These are phyloP conservation scores for Trilocha varians DNA, from an alignment of 2,888 invertebrate genomes.

Conservation along the genomic window DNA sequence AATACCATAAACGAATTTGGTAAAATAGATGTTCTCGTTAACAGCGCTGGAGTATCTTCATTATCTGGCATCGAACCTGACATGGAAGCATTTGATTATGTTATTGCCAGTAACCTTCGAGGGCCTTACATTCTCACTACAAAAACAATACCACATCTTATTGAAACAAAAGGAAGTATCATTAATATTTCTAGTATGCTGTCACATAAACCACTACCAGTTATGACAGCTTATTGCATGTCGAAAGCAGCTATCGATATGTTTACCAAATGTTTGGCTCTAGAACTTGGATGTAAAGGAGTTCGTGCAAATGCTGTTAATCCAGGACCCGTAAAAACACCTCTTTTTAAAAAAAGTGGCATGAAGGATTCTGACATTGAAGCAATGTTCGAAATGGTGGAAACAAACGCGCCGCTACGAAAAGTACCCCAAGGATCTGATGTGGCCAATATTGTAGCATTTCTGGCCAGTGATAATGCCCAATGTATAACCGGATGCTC, in stretches of 20 bases:
- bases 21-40: conserved; percentile 44
- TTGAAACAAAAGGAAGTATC: conserved; percentile 42
- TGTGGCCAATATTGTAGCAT: conserved; percentile 42
- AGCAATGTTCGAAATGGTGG: conserved; percentile 28
- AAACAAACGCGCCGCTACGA: conserved; percentile 30
- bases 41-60: conserved; percentile 45
- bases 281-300: conserved; percentile 38
- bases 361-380: conserved; percentile 30
- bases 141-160: conserved; percentile 34
- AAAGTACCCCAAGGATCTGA: conserved; percentile 37
- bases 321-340: conserved; percentile 48
- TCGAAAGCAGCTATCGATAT: conserved; percentile 54
- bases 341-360: conserved; percentile 40
- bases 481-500: conserved; percentile 42
- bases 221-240: conserved; percentile 46
- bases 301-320: conserved; percentile 52
- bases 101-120: conserved; percentile 46
- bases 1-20: conserved; percentile 35
- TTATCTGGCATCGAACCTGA: conserved; percentile 26
- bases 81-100: conserved; percentile 33
- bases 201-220: conserved; percentile 31
- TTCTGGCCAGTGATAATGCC: conserved; percentile 46
- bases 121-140: conserved; percentile 41
- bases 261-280: conserved; percentile 49
- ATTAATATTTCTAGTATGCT: conserved; percentile 49